Conservation (phyloP, 2,113 vertebrate species). For the Notechis scutatus region DNA sequence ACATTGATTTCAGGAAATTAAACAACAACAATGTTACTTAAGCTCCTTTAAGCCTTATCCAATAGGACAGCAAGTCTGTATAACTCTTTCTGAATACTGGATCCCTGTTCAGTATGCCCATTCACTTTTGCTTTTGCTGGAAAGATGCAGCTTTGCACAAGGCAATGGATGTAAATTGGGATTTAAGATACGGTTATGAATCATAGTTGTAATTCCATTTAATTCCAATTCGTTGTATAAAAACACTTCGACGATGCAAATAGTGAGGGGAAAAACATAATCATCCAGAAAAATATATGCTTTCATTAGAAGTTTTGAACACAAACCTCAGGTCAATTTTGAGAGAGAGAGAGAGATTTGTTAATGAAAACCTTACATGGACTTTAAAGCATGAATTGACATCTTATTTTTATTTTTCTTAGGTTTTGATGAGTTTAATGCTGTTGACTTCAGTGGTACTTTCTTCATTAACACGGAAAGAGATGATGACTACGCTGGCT, state of each 20-base stretch:
- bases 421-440: conserved; percentile 97
- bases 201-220: not conserved
- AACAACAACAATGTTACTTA: not conserved
- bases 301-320: not conserved
- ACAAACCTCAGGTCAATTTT: too few species aligned
- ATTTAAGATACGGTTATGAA: not conserved
- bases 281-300: not conserved
- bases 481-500: conserved; percentile 96
- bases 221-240: not conserved
- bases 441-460: conserved; percentile 97
- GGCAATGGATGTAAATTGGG: not conserved
- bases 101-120: not conserved
- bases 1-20: not conserved
- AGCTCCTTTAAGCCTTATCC: not conserved
- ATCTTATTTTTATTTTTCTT: not conserved
- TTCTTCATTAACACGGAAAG: conserved; percentile 98
- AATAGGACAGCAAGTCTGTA: not conserved
- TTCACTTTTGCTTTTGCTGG: not conserved
- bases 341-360: not conserved
- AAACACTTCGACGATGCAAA: not conserved
- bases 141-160: not conserved
- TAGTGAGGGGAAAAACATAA: not conserved
- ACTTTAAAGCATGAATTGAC: not conserved
- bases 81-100: not conserved
- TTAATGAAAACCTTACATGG: not conserved